A percentile compares a stretch with the other conserved stretches of the same genome.
Conservation (phyloP, 2,113 vertebrate genomes). For the Prochilodus magdalenae region DNA sequence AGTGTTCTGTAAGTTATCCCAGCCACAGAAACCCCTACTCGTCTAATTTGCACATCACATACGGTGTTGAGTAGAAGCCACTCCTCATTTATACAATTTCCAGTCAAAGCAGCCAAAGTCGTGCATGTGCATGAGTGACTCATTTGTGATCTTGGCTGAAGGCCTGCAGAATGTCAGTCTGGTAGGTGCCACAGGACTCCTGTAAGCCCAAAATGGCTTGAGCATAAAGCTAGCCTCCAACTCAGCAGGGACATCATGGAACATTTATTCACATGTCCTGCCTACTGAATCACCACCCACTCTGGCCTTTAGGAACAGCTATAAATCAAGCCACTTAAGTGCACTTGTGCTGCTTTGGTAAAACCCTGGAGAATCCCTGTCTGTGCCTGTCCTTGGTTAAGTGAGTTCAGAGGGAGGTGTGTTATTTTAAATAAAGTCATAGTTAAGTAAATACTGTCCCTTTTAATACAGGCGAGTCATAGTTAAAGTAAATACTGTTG, state of each 20-base stretch:
- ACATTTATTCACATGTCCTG: neutral
- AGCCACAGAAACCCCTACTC: too few species aligned
- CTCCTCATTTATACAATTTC: too few species aligned
- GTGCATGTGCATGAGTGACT: slow-evolving; percentile 68
- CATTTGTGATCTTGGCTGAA: slow-evolving; percentile 92
- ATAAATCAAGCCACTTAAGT: neutral
- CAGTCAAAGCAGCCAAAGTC: neutral
- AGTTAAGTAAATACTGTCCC: neutral
- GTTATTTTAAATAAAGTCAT: neutral
- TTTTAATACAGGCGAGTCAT: too few species aligned
- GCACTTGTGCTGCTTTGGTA: neutral
- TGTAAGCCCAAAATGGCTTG: neutral
- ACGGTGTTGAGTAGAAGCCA: too few species aligned
- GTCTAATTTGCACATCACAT: too few species aligned
- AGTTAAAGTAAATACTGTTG: too few species aligned
- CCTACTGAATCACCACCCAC: neutral
- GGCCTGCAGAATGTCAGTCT: slow-evolving; percentile 96
- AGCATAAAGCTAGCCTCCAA: neutral
- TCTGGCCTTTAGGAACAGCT: neutral
- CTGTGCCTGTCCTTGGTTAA: neutral
- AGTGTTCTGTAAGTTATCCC: too few species aligned
- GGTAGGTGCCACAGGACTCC: slow-evolving; percentile 86
- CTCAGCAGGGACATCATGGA: neutral
- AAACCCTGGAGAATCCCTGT: neutral
- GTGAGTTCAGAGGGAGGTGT: neutral